Conservation (phyloP, 2,888 invertebrate species). For the Agrochola lychnidis region DNA sequence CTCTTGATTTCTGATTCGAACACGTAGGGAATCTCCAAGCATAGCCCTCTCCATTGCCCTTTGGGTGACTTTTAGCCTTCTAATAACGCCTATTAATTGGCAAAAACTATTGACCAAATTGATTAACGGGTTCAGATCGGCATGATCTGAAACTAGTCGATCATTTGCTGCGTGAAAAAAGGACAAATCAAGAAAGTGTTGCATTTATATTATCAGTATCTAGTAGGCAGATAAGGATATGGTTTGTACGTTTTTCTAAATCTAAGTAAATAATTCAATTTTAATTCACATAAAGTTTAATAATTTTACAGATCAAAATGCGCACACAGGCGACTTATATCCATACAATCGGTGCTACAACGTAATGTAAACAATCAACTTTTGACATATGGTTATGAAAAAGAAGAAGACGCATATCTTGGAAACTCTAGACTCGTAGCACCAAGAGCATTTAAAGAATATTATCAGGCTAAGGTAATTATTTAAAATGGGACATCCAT, state of each 20-base stretch:
- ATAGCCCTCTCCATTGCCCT: too few species aligned
- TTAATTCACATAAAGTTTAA: background rate
- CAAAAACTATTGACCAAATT: too few species aligned
- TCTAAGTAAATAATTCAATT: background rate
- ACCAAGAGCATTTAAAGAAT: conserved; percentile 91
- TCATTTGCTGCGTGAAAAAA: background rate
- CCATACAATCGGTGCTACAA: conserved; percentile 93
- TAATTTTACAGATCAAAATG: conserved; percentile 86
- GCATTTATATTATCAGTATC: background rate
- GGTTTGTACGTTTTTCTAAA: background rate
- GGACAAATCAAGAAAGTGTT: background rate
- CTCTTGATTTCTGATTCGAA: too few species aligned
- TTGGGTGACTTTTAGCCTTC: too few species aligned
- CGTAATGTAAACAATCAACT: conserved; percentile 92
- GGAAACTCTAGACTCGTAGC: conserved; percentile 93
- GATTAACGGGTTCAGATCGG: too few species aligned
- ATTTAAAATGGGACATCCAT: background rate
- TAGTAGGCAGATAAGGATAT: background rate
- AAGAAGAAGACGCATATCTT: conserved; percentile 94
- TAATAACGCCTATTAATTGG: too few species aligned
- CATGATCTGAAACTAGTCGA: background rate
- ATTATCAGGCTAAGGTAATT: conserved; percentile 92
- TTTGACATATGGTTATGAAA: conserved; percentile 92
- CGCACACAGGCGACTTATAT: conserved; percentile 89
- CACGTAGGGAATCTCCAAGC: too few species aligned